A percentile compares a stretch with the other conserved stretches of the same genome.
Conservation (phyloP, 37 sponge, comb jelly and placozoan genomes). For the Sycon ciliatum region DNA sequence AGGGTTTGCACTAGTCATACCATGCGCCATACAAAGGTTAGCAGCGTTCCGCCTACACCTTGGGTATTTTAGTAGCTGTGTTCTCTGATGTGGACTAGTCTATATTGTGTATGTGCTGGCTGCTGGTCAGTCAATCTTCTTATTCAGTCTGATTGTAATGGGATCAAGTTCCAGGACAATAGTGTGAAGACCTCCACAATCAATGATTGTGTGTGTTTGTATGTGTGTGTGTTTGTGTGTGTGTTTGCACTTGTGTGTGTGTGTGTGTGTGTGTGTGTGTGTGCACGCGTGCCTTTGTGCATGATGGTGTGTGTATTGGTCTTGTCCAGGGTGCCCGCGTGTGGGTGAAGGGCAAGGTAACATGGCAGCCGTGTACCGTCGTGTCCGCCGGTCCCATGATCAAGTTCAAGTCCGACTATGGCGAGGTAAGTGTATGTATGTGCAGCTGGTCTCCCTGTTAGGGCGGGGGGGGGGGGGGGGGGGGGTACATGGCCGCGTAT, state of each 20-base stretch:
- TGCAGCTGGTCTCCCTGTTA: not conserved
- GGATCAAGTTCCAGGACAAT: not conserved
- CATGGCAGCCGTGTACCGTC: slow-evolving; percentile 49
- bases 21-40: too few species aligned
- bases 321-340: slow-evolving; percentile 44
- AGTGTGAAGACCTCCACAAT: not conserved
- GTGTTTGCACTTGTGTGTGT: not conserved
- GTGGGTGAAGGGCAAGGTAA: slow-evolving; percentile 39
- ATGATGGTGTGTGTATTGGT: not conserved
- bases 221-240: not conserved
- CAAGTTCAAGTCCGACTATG: slow-evolving; percentile 53
- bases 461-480: not conserved
- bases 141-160: not conserved
- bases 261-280: slow-evolving; percentile 20
- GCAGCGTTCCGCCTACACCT: too few species aligned
- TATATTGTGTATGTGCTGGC: too few species aligned
- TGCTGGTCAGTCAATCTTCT: not conserved
- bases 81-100: too few species aligned
- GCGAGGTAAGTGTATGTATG: slow-evolving; percentile 44
- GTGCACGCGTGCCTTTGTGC: slow-evolving; percentile 20
- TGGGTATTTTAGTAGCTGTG: too few species aligned
- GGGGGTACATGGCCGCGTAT: too few species aligned
- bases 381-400: slow-evolving; percentile 29
- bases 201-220: not conserved
- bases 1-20: too few species aligned